These are phyloP conservation scores for Epirrhoe tristata DNA, from an alignment of 2,888 invertebrate species.

Conservation along the genomic window DNA sequence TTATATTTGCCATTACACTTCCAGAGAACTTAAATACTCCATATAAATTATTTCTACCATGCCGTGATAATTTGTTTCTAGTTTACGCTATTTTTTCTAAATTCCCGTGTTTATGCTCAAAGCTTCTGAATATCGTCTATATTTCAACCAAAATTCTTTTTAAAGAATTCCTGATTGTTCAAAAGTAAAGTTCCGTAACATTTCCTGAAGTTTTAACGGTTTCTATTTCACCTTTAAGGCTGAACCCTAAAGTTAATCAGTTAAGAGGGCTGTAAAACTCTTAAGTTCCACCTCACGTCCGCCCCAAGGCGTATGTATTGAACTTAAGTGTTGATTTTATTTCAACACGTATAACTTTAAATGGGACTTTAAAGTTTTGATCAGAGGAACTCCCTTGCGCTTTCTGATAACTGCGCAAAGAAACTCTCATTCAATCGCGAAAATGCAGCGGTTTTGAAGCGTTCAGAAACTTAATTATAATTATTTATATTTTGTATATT, in stretches of 20 bases:
- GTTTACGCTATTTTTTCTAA: no score
- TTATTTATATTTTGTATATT: no score
- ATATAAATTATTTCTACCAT: no score
- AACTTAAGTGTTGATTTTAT: conserved; percentile 33
- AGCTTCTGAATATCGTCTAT: no score
- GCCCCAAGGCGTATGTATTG: conserved; percentile 19
- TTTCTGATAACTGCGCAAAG: background rate
- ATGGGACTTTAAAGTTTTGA: conserved; percentile 11
- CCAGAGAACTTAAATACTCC: no score
- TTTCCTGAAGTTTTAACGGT: background rate
- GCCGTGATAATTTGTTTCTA: no score
- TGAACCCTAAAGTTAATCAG: conserved; percentile 2
- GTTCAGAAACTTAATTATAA: no score
- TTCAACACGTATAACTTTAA: conserved; percentile 22
- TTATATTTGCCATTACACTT: no score
- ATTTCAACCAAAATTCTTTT: background rate
- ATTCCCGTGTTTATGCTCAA: no score
- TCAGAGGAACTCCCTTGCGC: conserved; percentile 4
- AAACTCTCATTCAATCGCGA: background rate
- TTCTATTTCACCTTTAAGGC: background rate
- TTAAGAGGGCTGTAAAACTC: conserved; percentile 5
- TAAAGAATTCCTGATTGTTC: background rate
- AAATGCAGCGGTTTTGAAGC: no score
- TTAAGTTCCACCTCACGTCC: conserved; percentile 6
- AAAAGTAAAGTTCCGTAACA: background rate